Percentiles rank a stretch among this genome's conserved stretches.
phyloP scores from a whole-genome alignment of 1,140 invertebrate genomes.

The Drosophila willistoni region DNA sequence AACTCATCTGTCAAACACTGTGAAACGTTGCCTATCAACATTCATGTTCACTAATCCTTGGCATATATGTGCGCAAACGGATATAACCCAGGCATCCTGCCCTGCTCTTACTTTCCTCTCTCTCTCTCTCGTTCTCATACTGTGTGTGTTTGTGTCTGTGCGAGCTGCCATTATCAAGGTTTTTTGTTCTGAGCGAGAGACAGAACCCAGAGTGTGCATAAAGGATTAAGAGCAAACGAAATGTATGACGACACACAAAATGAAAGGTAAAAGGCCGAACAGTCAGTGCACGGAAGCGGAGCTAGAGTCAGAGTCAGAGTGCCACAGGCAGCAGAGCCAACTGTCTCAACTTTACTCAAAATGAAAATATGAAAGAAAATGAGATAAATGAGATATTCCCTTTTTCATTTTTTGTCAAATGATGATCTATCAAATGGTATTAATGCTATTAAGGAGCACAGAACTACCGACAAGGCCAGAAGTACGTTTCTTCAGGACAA shows the following conservation, averaged over 20 bases:
- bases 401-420: conserved; percentile 11
- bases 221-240: conserved; percentile 70
- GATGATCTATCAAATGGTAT: too few relatives aligned
- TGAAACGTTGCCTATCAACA: conserved; percentile 74
- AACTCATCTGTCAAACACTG: conserved; percentile 74
- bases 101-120: conserved; percentile 11
- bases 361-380: conserved; percentile 23
- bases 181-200: conserved; percentile 61
- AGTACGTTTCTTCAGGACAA: too few relatives aligned
- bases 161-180: conserved; percentile 71
- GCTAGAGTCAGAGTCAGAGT: conserved; percentile 11
- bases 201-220: conserved; percentile 53
- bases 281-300: conserved; percentile 16
- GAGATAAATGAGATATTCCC: conserved; percentile 32
- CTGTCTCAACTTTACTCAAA: background rate
- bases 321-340: background rate
- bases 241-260: conserved; percentile 51
- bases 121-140: background rate
- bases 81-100: conserved; percentile 49
- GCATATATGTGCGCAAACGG: conserved; percentile 73
- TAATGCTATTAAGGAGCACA: too few relatives aligned
- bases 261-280: conserved; percentile 53
- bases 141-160: conserved; percentile 28
- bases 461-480: too few relatives aligned
- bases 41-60: conserved; percentile 76